phyloP scores from a whole-genome alignment of 2,888 invertebrate genomes.

The Drosophila lutescens region DNA sequence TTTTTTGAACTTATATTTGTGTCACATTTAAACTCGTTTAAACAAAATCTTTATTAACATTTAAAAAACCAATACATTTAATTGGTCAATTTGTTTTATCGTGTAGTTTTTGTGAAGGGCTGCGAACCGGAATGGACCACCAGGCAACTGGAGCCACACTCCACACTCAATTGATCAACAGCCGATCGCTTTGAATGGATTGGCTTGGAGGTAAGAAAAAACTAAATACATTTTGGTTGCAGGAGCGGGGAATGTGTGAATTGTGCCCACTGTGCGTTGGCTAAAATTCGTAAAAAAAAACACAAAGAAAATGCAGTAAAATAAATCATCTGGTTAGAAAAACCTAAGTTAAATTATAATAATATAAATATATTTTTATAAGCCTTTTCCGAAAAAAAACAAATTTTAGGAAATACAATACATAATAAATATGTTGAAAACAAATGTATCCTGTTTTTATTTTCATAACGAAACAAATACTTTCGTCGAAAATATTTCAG shows the following conservation, averaged over 20 bases:
- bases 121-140: slow-evolving; percentile 39
- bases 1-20: too few species aligned
- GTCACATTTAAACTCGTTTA: too few species aligned
- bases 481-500: background rate
- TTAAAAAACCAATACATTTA: background rate
- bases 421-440: background rate
- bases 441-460: background rate
- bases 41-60: too few species aligned
- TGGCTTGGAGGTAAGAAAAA: background rate
- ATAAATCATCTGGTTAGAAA: background rate
- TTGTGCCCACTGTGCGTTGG: slow-evolving; percentile 8
- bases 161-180: slow-evolving; percentile 48
- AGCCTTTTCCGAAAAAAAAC: too few species aligned
- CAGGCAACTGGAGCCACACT: slow-evolving; percentile 36
- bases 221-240: background rate
- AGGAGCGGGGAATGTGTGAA: slow-evolving; percentile 16
- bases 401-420: too few species aligned
- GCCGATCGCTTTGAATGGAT: slow-evolving; percentile 33
- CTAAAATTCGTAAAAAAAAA: background rate
- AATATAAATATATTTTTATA: too few species aligned
- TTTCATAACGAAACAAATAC: background rate
- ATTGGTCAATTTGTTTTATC: background rate
- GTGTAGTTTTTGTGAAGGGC: slow-evolving; percentile 53
- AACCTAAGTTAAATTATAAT: too few species aligned
- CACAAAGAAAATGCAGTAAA: background rate